phyloP scores from a whole-genome alignment of 1,140 invertebrate genomes.

The Drosophila burlai region DNA sequence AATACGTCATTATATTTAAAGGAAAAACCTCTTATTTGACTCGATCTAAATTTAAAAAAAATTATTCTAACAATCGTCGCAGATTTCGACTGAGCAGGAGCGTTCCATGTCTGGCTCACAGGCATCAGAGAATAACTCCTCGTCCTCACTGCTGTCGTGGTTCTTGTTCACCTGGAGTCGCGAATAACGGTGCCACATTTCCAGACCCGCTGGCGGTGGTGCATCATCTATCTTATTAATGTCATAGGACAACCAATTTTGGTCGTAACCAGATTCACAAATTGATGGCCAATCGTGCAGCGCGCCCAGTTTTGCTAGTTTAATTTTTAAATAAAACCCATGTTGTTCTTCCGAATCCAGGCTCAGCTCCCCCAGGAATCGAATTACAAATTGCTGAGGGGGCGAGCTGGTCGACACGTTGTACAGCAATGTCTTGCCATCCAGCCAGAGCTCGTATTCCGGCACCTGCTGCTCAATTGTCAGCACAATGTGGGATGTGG shows the following conservation, averaged over 20 bases:
- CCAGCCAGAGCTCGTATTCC: conserved; percentile 43
- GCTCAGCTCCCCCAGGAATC: neutral
- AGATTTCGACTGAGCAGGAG: neutral
- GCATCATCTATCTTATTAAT: conserved; percentile 8
- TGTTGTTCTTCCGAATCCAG: too few species aligned
- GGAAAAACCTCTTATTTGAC: neutral
- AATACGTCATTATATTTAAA: neutral
- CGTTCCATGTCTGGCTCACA: neutral
- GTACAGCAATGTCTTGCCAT: conserved; percentile 34
- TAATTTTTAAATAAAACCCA: too few species aligned
- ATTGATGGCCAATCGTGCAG: conserved; percentile 45
- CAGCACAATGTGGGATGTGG: conserved; percentile 33
- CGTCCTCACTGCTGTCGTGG: neutral
- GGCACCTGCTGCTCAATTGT: conserved; percentile 52
- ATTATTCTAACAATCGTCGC: conserved; percentile 15
- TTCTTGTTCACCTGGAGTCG: neutral
- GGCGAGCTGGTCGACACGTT: conserved; percentile 18
- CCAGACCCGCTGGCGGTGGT: neutral
- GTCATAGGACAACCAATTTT: conserved; percentile 63
- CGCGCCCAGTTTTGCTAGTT: too few species aligned
- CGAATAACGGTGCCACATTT: conserved; percentile 33
- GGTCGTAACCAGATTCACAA: conserved; percentile 20
- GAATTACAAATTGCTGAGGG: conserved; percentile 50
- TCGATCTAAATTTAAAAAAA: neutral
- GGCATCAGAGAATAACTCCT: neutral